Evolutionary conservation across 2,797 vertebrate species (phyloP).

Genomic region (Smutsia gigantea): DNA sequence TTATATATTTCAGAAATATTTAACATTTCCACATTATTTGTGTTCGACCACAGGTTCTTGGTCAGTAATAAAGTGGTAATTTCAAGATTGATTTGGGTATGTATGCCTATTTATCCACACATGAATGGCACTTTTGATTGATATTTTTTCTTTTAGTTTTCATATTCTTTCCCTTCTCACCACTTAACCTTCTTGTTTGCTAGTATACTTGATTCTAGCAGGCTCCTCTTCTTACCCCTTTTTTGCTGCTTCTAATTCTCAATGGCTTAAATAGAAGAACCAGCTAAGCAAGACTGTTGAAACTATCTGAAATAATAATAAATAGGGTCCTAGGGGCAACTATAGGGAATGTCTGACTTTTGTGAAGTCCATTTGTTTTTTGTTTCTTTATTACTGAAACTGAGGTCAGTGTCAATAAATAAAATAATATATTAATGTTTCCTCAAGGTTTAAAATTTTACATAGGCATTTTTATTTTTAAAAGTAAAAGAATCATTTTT

Average conservation of each 20-base stretch:
- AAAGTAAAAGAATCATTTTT: not conserved
- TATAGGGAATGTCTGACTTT: not conserved
- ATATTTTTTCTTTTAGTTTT: not conserved
- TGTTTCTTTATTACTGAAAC: not conserved
- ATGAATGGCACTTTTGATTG: not conserved
- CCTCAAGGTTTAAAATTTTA: not conserved
- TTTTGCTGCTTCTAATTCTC: not conserved
- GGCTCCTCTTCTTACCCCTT: not conserved
- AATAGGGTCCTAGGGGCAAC: not conserved
- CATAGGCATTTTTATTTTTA: not conserved
- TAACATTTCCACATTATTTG: not conserved
- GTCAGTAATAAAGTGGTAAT: not conserved
- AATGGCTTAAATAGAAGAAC: not conserved
- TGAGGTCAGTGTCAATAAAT: not conserved
- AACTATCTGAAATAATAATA: not conserved
- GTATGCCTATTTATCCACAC: not conserved
- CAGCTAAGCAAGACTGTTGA: not conserved
- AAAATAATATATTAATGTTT: not conserved
- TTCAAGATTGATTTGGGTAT: not conserved
- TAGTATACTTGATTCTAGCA: not conserved
- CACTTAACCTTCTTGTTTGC: not conserved
- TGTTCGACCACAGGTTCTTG: not conserved
- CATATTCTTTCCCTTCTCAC: not conserved
- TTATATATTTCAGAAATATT: slow-evolving; percentile 23
- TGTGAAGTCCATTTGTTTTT: not conserved